phyloP scores from a whole-genome alignment of 2,888 invertebrate species.

The Drosophila fulvimacula region DNA sequence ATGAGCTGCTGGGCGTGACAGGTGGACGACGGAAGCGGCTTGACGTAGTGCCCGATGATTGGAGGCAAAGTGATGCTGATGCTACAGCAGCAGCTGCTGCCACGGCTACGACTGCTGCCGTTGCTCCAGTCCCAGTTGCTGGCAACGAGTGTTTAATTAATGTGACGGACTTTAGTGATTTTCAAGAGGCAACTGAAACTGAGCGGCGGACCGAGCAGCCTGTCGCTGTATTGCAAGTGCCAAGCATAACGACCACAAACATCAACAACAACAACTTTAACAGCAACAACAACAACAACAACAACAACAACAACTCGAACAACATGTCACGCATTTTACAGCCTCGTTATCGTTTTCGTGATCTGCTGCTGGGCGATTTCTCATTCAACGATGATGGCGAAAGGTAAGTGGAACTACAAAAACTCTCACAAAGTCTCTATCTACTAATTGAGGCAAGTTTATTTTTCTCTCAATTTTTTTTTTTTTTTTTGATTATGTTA shows the following conservation, averaged over 20 bases:
- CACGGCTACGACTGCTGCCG: neutral
- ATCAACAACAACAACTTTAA: slow-evolving; percentile 33
- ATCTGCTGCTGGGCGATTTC: slow-evolving; percentile 91
- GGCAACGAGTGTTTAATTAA: slow-evolving; percentile 82
- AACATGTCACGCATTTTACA: slow-evolving; percentile 84
- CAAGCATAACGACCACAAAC: slow-evolving; percentile 57
- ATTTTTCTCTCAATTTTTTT: neutral
- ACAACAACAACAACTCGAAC: slow-evolving; percentile 36
- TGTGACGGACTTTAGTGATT: slow-evolving; percentile 78
- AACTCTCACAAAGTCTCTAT: neutral
- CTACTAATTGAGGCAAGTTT: slow-evolving; percentile 42
- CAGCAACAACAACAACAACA: slow-evolving; percentile 38
- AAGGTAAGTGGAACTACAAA: slow-evolving; percentile 87
- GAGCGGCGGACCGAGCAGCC: slow-evolving; percentile 21
- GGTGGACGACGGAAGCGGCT: slow-evolving; percentile 60
- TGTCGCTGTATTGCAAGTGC: slow-evolving; percentile 50
- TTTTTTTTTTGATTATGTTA: neutral
- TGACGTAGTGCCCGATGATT: slow-evolving; percentile 11
- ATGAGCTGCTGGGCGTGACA: slow-evolving; percentile 71
- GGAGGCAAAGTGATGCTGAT: slow-evolving; percentile 29
- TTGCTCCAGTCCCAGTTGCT: slow-evolving; percentile 19
- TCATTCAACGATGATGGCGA: slow-evolving; percentile 91
- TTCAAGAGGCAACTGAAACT: slow-evolving; percentile 49
- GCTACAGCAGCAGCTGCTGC: slow-evolving; percentile 1
- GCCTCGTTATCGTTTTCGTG: slow-evolving; percentile 90